A percentile compares a stretch with the other conserved stretches of the same genome.
Conservation (phyloP, 2,113 vertebrate genomes). For the Colossoma macropomum region DNA sequence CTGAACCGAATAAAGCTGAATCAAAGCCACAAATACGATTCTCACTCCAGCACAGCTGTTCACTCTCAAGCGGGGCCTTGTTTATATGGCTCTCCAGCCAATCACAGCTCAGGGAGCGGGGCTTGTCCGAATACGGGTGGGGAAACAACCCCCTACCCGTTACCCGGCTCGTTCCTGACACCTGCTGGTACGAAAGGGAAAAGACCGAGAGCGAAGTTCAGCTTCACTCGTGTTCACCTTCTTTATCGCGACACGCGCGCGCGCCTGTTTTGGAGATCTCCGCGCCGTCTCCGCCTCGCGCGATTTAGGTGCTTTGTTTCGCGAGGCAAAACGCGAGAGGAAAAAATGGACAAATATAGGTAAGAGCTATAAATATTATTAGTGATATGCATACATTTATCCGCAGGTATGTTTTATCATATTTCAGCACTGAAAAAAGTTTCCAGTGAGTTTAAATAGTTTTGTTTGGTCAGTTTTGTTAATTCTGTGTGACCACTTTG, state of each 20-base stretch:
- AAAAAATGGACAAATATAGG: constrained; percentile 32
- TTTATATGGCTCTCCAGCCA: not conserved
- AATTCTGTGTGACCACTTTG: not conserved
- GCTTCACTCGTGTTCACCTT: not conserved
- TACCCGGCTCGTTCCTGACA: constrained; percentile 24
- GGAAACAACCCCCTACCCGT: not conserved
- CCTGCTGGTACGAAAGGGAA: not conserved
- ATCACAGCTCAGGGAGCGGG: not conserved
- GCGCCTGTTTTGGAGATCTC: constrained; percentile 40
- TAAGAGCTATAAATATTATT: not conserved
- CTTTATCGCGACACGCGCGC: constrained; percentile 9
- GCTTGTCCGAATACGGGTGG: not conserved
- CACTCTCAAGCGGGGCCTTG: too few species aligned
- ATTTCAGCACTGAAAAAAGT: not conserved
- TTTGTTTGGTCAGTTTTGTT: not conserved
- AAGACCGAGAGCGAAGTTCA: constrained; percentile 29
- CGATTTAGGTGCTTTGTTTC: constrained; percentile 25
- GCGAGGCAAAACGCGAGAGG: not conserved
- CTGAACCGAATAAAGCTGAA: too few species aligned
- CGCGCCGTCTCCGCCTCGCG: constrained; percentile 43
- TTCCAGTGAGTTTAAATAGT: not conserved
- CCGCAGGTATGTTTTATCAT: not conserved
- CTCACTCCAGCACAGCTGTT: too few species aligned
- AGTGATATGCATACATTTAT: not conserved
- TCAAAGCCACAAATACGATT: too few species aligned